A percentile compares a stretch with the other conserved stretches of the same genome.
Conservation (phyloP, 2,113 vertebrate species). For the Scomber colias region DNA sequence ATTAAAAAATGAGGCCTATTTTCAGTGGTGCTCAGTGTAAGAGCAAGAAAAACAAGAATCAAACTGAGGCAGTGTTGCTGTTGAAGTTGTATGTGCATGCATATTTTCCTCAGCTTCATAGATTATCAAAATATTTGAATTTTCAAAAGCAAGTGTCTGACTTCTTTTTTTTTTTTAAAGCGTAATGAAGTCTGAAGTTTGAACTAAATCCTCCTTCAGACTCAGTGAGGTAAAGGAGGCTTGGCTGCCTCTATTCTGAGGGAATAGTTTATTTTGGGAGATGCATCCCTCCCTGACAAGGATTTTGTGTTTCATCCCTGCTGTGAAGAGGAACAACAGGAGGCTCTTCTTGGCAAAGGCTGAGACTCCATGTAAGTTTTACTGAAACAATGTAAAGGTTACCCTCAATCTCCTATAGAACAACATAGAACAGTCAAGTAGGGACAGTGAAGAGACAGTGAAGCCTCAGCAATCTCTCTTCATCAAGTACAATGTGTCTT, state of each 20-base stretch:
- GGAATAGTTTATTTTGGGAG: constrained; percentile 44
- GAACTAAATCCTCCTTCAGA: constrained; percentile 19
- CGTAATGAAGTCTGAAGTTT: constrained; percentile 28
- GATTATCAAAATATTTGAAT: constrained; percentile 37
- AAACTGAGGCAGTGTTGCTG: background rate
- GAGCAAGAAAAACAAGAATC: background rate
- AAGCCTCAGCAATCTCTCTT: too few species aligned
- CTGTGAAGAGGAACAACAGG: constrained; percentile 47
- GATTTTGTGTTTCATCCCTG: constrained; percentile 36
- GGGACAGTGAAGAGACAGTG: constrained; percentile 2
- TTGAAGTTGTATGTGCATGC: background rate
- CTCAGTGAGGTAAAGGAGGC: constrained; percentile 13
- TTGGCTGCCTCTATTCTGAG: constrained; percentile 20
- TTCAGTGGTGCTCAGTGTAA: background rate
- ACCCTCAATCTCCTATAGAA: background rate
- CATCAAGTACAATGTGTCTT: too few species aligned
- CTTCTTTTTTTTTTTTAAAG: background rate
- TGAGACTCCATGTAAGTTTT: constrained; percentile 43
- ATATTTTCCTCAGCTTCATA: constrained; percentile 13
- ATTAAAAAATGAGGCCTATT: constrained; percentile 18
- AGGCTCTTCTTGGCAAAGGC: constrained; percentile 23
- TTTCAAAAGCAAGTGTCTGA: constrained; percentile 4
- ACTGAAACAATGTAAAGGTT: constrained; percentile 33
- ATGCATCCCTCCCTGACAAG: constrained; percentile 2
- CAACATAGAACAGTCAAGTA: background rate